Percentiles rank a stretch among this genome's conserved stretches.
These are phyloP conservation scores for Dendroctonus ponderosae DNA, from an alignment of 1,140 invertebrate genomes.

Conservation along the genomic window DNA sequence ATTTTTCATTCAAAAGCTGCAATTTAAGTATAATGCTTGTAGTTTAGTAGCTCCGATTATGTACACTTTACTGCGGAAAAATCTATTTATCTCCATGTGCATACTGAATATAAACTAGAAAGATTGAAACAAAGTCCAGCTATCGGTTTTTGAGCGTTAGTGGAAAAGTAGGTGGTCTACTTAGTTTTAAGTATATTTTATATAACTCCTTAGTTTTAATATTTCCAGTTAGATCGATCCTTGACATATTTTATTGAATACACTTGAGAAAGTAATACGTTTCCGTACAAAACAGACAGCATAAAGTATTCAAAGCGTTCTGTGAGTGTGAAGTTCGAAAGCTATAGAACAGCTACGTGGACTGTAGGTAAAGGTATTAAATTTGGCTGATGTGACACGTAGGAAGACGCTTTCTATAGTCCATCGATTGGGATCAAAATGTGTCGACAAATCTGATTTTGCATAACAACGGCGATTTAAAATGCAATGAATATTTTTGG, in stretches of 20 bases:
- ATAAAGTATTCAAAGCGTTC: slow-evolving; percentile 19
- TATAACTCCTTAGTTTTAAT: not conserved
- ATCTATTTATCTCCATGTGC: no score
- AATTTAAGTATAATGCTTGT: no score
- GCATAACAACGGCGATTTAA: not conserved
- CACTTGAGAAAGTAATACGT: not conserved
- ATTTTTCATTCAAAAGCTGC: no score
- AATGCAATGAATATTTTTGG: not conserved
- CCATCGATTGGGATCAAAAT: slow-evolving; percentile 10
- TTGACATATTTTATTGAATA: not conserved
- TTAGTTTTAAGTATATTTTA: not conserved
- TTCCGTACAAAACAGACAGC: not conserved
- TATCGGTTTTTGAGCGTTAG: not conserved
- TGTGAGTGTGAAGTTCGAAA: slow-evolving; percentile 17
- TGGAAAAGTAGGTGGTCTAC: not conserved
- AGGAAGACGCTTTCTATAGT: not conserved
- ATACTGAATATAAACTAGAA: not conserved
- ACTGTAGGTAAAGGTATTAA: slow-evolving; percentile 26
- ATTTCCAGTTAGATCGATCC: no score
- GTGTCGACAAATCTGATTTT: not conserved
- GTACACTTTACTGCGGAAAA: no score
- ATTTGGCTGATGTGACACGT: slow-evolving; percentile 23
- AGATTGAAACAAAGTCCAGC: not conserved
- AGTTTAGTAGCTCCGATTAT: no score
- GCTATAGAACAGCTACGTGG: slow-evolving; percentile 19